Conservation (phyloP, 2,888 invertebrate genomes). For the Nineta flava region DNA sequence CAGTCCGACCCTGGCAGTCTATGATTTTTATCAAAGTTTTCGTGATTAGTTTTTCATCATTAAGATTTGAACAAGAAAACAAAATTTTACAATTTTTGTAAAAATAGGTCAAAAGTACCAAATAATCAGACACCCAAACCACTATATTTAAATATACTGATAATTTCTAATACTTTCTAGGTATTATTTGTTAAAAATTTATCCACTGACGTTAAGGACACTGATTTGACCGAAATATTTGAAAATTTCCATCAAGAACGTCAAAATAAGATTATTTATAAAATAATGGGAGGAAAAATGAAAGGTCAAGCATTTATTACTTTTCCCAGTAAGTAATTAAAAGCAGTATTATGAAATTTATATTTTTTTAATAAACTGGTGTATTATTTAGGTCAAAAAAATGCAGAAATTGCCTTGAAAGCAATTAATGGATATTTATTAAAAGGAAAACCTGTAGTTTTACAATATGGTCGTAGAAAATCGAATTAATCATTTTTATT, state of each 20-base stretch:
- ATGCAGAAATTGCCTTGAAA: slow-evolving; percentile 32
- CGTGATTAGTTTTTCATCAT: too few relatives aligned
- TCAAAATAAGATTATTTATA: slow-evolving; percentile 23
- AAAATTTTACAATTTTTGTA: too few relatives aligned
- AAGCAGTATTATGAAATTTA: too few relatives aligned
- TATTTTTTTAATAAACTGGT: neutral
- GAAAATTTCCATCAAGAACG: slow-evolving; percentile 25
- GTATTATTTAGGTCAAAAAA: slow-evolving; percentile 26
- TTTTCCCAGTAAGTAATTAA: slow-evolving; percentile 29
- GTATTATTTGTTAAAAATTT: slow-evolving; percentile 40
- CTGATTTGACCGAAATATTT: slow-evolving; percentile 33
- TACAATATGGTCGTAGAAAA: slow-evolving; percentile 19
- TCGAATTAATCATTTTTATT: too few relatives aligned
- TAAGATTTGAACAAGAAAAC: too few relatives aligned
- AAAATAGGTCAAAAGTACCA: too few relatives aligned
- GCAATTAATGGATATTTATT: slow-evolving; percentile 35
- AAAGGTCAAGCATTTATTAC: slow-evolving; percentile 40
- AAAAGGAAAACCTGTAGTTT: slow-evolving; percentile 32
- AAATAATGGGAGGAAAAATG: slow-evolving; percentile 37
- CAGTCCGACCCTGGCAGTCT: too few relatives aligned
- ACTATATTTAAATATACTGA: too few relatives aligned
- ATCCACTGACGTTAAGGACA: slow-evolving; percentile 28
- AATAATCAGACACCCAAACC: too few relatives aligned
- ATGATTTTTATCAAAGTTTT: too few relatives aligned
- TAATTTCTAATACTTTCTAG: slow-evolving; percentile 25